Base-by-base conservation (phyloP, 2,797 vertebrate species). In the Muraenolepis orangiensis region DNA sequence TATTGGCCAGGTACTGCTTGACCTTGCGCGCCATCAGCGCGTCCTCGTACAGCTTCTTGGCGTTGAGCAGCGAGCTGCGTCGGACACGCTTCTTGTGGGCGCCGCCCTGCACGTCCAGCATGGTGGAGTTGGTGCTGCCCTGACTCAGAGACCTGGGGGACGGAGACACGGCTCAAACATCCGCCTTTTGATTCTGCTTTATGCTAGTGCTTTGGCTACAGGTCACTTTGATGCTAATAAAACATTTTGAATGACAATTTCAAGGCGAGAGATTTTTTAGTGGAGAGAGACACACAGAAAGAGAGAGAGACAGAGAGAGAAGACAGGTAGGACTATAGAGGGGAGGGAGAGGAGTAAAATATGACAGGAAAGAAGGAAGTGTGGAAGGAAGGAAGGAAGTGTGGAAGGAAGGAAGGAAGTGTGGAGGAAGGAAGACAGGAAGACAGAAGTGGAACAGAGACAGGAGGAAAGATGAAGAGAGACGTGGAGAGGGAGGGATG, bases 11-110 rank as follows among this genome's bases (percentile, higher is more conserved):
- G 89, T 99, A 99, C 85, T 99, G 98, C 88, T 97, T 98, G 76
- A 99, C 98, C 88, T 96, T 98, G 67, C 97, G 91, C 0, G 97
- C 96, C 98, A 99, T 99, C 85, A 98, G 98, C 0, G 98, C 98
- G 16, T 99, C 98, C 86, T 99, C 97, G 0, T 99, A 99, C 1
- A 99, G 93, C 85, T 99, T 99, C 92, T 98, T 98, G 69, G 96
- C 97, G 0, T 99, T 99, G 11, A 99, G 95, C 0, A 99, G 94
- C 0, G 98, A 98, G 91, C 97, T 99, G 80, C 98, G 95, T 0
- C 96, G 95, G 0, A 95, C 95, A 0, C 96, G 94, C 85, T 99
- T 99, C 87, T 98, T 98, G 81, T 99, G 97, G 32, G 93, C 95
- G 0, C 95, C 94, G 42, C 93, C 96, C 83, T 98, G 97, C n/a